Conservation (phyloP, 2,797 vertebrate species). For the Tadarida brasiliensis region DNA sequence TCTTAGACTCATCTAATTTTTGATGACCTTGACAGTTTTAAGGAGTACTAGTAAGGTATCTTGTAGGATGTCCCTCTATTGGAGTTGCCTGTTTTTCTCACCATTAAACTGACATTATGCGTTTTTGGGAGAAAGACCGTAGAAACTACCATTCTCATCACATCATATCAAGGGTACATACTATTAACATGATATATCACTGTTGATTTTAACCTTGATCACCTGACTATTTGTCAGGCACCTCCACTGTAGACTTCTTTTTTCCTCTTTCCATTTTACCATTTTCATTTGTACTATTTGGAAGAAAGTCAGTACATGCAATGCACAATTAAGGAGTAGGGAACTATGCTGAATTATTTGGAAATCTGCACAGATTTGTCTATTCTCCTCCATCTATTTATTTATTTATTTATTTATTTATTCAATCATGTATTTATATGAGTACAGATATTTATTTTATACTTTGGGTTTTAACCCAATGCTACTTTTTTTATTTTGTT, state of each 20-base stretch:
- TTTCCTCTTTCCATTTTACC: background rate
- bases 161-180: background rate
- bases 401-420: background rate
- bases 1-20: background rate
- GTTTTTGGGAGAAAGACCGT: background rate
- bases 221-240: background rate
- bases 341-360: background rate
- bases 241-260: background rate
- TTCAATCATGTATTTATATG: background rate
- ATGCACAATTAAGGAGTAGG: background rate
- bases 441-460: background rate
- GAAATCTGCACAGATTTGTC: conserved; percentile 19
- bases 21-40: background rate
- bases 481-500: background rate
- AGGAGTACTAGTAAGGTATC: background rate
- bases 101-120: background rate
- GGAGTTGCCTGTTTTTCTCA: background rate
- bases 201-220: background rate
- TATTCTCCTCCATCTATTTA: background rate
- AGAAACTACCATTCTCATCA: background rate
- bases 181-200: background rate
- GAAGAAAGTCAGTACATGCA: background rate
- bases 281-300: background rate
- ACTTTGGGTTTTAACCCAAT: background rate
- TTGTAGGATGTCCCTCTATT: background rate